Evolutionary conservation across 2,888 invertebrate genomes (phyloP).

Genomic region (Geotrupes spiniger): DNA sequence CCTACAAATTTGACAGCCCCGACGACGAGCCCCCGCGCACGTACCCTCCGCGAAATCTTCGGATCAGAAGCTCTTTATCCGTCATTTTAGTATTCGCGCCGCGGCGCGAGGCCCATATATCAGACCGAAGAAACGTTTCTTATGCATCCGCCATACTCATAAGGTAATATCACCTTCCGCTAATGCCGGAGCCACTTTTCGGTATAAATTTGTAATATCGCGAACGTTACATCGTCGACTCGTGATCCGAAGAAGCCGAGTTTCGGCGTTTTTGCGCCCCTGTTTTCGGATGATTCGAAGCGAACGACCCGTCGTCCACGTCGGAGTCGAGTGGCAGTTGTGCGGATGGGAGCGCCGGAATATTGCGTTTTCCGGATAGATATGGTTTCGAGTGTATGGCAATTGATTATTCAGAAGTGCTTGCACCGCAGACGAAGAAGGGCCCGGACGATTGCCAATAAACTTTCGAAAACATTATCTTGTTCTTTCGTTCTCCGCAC

Average conservation of each 20-base stretch:
- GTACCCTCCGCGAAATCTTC: conserved; percentile 27
- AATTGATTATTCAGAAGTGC: conserved; percentile 38
- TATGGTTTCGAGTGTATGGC: no score
- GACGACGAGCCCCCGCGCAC: no score
- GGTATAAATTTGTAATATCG: conserved; percentile 35
- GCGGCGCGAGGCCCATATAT: conserved; percentile 26
- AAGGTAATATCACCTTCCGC: conserved; percentile 31
- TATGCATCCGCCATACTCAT: conserved; percentile 31
- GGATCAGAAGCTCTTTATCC: conserved; percentile 31
- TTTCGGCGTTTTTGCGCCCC: conserved; percentile 30
- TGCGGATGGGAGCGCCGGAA: no score
- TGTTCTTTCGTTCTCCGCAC: no score
- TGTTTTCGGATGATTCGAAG: no score
- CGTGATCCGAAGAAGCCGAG: conserved; percentile 6
- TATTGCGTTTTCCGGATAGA: no score
- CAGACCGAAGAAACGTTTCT: conserved; percentile 25
- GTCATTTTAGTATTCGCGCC: conserved; percentile 31
- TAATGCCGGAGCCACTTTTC: conserved; percentile 28
- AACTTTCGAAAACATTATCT: conserved; percentile 25
- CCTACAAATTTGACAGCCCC: no score
- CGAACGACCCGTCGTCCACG: no score
- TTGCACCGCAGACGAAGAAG: conserved; percentile 31
- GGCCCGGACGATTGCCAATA: conserved; percentile 33
- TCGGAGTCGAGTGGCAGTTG: conserved; percentile 28
- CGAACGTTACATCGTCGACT: conserved; percentile 23